Conservation (phyloP, 2,797 vertebrate species). For the Chromis chromis region DNA sequence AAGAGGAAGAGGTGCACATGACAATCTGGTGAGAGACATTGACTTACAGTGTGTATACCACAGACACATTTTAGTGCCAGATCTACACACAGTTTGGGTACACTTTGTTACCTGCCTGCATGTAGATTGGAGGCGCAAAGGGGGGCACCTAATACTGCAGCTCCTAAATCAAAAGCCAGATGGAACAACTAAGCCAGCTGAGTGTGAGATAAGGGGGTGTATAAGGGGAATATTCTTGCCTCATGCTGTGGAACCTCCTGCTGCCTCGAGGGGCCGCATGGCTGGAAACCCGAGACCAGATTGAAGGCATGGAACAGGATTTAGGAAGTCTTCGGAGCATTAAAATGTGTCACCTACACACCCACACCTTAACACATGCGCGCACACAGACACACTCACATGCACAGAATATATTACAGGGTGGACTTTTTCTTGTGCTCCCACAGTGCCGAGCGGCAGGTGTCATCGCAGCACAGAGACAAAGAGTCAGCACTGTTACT, state of each 20-base stretch:
- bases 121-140: constrained; percentile 28
- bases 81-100: constrained; percentile 27
- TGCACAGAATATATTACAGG: constrained; percentile 45
- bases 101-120: constrained; percentile 18
- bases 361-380: constrained; percentile 22
- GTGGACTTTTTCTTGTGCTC: constrained; percentile 65
- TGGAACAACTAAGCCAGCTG: constrained; percentile 43
- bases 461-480: constrained; percentile 61
- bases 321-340: constrained; percentile 47
- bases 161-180: constrained; percentile 34
- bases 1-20: constrained; percentile 35
- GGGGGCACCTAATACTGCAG: constrained; percentile 23
- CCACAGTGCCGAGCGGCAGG: constrained; percentile 65
- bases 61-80: constrained; percentile 30
- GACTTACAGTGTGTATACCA: constrained; percentile 13
- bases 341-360: constrained; percentile 49
- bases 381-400: constrained; percentile 15
- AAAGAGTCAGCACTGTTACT: constrained; percentile 55
- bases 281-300: constrained; percentile 46
- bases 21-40: constrained; percentile 40
- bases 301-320: constrained; percentile 49
- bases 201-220: constrained; percentile 35
- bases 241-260: constrained; percentile 52
- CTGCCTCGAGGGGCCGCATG: constrained; percentile 44
- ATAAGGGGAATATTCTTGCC: constrained; percentile 28